Evolutionary conservation across 2,888 invertebrate genomes (phyloP).

Genomic region (Trachelus troglodyta): DNA sequence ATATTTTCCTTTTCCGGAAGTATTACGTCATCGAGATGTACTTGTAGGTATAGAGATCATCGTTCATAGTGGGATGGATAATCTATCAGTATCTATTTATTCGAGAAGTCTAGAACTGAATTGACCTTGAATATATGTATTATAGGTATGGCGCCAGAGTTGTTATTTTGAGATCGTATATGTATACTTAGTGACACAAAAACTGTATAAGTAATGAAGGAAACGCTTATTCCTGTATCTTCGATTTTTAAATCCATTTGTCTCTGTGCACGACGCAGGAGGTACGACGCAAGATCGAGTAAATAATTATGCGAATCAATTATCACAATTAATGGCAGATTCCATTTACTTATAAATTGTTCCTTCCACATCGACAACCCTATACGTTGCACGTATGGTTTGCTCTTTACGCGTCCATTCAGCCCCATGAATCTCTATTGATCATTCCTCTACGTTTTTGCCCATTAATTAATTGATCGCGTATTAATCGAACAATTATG

Average conservation of each 20-base stretch:
- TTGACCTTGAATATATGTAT: slow-evolving; percentile 34
- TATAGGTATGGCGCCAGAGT: background rate
- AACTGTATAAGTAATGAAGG: background rate
- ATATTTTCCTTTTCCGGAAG: slow-evolving; percentile 36
- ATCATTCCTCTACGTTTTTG: slow-evolving; percentile 30
- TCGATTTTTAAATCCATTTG: background rate
- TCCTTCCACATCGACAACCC: background rate
- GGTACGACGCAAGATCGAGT: background rate
- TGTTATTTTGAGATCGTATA: background rate
- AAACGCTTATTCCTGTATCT: background rate
- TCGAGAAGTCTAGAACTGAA: slow-evolving; percentile 37
- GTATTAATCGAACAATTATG: slow-evolving; percentile 48
- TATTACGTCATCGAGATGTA: background rate
- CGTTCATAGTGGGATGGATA: background rate
- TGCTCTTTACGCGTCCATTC: background rate
- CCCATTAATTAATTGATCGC: slow-evolving; percentile 51
- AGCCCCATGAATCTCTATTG: slow-evolving; percentile 23
- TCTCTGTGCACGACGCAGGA: background rate
- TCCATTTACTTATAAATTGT: slow-evolving; percentile 14
- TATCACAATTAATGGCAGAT: slow-evolving; percentile 53
- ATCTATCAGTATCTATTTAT: slow-evolving; percentile 19
- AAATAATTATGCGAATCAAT: slow-evolving; percentile 43
- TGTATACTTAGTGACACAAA: background rate
- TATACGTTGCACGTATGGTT: background rate
- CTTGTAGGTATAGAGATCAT: background rate